Evolutionary conservation across 2,113 vertebrate species (phyloP).

Genomic region (Chascanopsetta lugubris): DNA sequence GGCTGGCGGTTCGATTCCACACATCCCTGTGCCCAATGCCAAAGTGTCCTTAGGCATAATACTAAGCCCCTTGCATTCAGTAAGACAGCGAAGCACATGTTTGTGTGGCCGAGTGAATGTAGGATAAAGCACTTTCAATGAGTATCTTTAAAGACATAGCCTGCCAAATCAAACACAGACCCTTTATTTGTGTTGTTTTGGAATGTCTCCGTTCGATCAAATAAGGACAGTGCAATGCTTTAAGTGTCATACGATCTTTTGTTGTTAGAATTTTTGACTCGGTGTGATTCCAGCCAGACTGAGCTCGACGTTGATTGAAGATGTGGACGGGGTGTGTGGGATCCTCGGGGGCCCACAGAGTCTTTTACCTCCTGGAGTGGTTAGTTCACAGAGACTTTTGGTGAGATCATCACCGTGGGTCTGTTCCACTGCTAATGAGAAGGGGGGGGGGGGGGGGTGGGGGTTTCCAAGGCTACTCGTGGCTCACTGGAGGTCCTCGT

Average conservation of each 20-base stretch:
- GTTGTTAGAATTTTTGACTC: neutral
- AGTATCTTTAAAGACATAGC: too few relatives aligned
- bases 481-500: slow-evolving; percentile 63
- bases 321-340: slow-evolving; percentile 41
- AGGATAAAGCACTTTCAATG: too few relatives aligned
- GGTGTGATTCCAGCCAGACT: neutral
- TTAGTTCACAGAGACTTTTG: slow-evolving; percentile 51
- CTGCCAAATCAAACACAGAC: too few relatives aligned
- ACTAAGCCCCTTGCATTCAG: too few relatives aligned
- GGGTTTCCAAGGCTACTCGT: slow-evolving; percentile 63
- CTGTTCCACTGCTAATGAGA: slow-evolving; percentile 65
- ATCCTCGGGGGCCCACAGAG: slow-evolving; percentile 8
- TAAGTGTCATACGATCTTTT: neutral
- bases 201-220: neutral
- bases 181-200: neutral
- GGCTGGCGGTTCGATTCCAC: too few relatives aligned
- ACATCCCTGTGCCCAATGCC: too few relatives aligned
- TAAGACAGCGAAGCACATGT: too few relatives aligned
- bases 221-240: neutral
- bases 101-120: too few relatives aligned
- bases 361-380: slow-evolving; percentile 48
- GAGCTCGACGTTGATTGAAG: neutral
- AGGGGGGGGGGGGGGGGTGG: slow-evolving; percentile 28
- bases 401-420: slow-evolving; percentile 59
- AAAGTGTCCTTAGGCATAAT: too few relatives aligned